Base-by-base conservation (phyloP, 1,140 invertebrate species). In the Trichonephila clavata region DNA sequence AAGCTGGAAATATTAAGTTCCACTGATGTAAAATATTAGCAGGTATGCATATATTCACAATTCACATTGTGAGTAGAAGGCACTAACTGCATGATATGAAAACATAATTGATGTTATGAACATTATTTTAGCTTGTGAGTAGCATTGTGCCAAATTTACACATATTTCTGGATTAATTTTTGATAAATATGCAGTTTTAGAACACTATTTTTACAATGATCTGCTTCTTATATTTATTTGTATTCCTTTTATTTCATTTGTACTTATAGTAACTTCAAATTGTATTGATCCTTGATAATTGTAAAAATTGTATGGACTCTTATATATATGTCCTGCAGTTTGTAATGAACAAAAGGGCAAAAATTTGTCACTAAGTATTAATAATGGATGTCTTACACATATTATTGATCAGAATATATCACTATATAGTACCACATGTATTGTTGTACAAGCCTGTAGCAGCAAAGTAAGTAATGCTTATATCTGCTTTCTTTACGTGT, bases 381-480 rank as follows among this genome's bases (percentile, higher is more conserved):
- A 77, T n/a, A 20, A 61, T 39, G 21, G 60, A 21, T 63, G 20
- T 27, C 39, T 32, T 63, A 20, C 14, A 87, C 60, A 87, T 27
- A 87, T 87, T 24, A 39, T 63, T 63, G 50, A 61, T 39, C 43
- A 61, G 20, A 63, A 87, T 87, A 27, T 50, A 50, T 60, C n/a
- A n/a, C 24, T 87, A 39, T 39, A 39, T 39, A 60, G 27, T 60
- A 87, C 24, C 32, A 61, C 27, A 39, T 87, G 57, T 63, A 32
- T 24, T 32, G 21, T 60, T 87, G 59, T 87, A 57, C 86, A 65
- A 27, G 20, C 27, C 18, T 18, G n/a, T 87, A 63, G 86, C 63
- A 39, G 27, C 86, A 87, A 50, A 87, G 86, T 87, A 63, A 87
- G 60, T 63, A 63, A n/a, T 89, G n/a, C 16, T 90, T 71, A 60